Evolutionary conservation across 2,797 vertebrate genomes (phyloP).

Genomic region (Chromis chromis): DNA sequence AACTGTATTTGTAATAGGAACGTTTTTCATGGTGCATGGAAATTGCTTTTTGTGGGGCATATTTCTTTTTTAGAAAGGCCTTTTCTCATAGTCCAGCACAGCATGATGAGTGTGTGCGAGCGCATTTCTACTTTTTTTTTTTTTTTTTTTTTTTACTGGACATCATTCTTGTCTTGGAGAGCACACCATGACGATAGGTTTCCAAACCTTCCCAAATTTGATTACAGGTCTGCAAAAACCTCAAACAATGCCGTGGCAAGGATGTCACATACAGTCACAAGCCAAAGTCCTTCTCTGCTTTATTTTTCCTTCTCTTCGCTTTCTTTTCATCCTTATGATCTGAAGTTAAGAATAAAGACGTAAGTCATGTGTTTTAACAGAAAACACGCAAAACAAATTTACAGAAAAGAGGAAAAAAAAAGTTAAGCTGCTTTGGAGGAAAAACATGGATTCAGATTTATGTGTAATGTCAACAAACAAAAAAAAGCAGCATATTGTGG

Average conservation of each 20-base stretch:
- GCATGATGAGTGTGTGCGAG: constrained; percentile 29
- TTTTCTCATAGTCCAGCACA: constrained; percentile 39
- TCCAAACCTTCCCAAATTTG: constrained; percentile 79
- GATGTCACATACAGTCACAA: constrained; percentile 75
- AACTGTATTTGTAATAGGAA: constrained; percentile 77
- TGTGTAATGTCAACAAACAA: constrained; percentile 38
- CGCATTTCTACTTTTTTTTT: constrained; percentile 1
- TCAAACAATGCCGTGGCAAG: constrained; percentile 83
- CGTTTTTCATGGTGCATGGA: constrained; percentile 69
- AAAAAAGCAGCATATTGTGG: constrained; percentile 17
- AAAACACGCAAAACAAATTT: constrained; percentile 67
- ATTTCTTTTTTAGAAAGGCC: constrained; percentile 41
- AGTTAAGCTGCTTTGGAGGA: constrained; percentile 30
- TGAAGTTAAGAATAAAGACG: constrained; percentile 72
- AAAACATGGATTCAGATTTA: constrained; percentile 49
- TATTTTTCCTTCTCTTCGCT: constrained; percentile 43
- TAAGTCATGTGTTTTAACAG: constrained; percentile 64
- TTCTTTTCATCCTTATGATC: constrained; percentile 75
- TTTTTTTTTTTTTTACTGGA: constrained; percentile 71
- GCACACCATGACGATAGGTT: constrained; percentile 75
- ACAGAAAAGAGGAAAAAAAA: constrained; percentile 41
- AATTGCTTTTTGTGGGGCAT: constrained; percentile 49
- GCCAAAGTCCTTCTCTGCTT: constrained; percentile 65
- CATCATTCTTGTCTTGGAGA: constrained; percentile 77
- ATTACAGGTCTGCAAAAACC: constrained; percentile 86